Base-by-base conservation (phyloP, 2,888 invertebrate species). In the Hirtodrosophila cameraria region DNA sequence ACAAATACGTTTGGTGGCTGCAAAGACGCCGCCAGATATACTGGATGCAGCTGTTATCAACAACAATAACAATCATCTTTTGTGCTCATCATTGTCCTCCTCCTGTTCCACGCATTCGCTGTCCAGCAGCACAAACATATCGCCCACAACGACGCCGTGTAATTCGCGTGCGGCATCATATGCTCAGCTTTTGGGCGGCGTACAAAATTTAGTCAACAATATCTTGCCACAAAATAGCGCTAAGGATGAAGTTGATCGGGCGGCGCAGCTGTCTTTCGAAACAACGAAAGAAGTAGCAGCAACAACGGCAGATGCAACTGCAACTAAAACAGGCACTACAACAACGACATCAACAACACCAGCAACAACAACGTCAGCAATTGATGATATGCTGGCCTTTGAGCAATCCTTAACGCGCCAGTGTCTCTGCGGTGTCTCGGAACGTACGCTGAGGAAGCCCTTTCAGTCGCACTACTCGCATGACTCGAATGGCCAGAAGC, bases 371-470 rank as follows among this genome's bases (percentile, higher is more conserved):
- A 50, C 77, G 6, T 49, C 48, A 1, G 63, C 78, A 12, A 67
- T 85, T 11, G 89, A 88, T 36, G 90, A 91, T 43, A 90, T 91
- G 89, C 86, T 88, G 35, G 89, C 90, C 54, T 91, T 91, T 54
- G 90, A 91, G 66, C 87, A 89, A 39, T 91, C 89, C 45, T 91
- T 96, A 39, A 93, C 95, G 35, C 94, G 94, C 43, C 96, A 96
- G 89, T 96, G 96, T 88, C 91, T 96, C 63, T 96, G 96, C 90
- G 93, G 94, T 18, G 93, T 95, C 64, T 93, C 95, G 15, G 96
- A 96, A 83, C 93, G 93, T 79, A 92, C 93, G 61, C 89, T 96
- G 35, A 91, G 94, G 3, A 94, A 94, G 86, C 94, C 95, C 0
- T 96, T 96, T 87, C 94, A 94, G 78, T 93, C 93, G 64, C 93